Evolutionary conservation across 2,888 invertebrate species (phyloP).

Genomic region (Acleris cristana): DNA sequence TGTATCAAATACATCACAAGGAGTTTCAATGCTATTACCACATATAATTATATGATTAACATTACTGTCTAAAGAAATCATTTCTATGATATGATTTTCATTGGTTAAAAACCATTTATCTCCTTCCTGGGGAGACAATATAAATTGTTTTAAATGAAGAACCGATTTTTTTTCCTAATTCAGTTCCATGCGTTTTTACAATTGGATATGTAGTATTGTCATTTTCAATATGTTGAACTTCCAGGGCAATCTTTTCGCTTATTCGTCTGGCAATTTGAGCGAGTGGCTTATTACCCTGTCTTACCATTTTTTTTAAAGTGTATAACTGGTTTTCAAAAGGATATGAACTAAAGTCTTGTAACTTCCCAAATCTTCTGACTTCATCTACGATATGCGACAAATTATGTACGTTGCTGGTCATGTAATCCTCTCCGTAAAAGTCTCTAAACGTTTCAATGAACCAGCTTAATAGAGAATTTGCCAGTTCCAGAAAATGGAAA

Average conservation of each 20-base stretch:
- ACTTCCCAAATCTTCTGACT: not conserved
- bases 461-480: not conserved
- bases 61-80: not conserved
- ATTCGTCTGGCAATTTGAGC: conserved; percentile 16
- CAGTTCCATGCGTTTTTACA: not conserved
- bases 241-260: not conserved
- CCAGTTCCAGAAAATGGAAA: conserved; percentile 19
- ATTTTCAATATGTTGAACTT: not conserved
- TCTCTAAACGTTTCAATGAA: conserved; percentile 9
- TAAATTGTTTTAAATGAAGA: not conserved
- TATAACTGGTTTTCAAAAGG: conserved; percentile 13
- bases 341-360: conserved; percentile 8
- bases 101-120: conserved; percentile 4
- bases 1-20: conserved; percentile 1
- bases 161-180: not conserved
- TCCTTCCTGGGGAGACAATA: not conserved
- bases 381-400: conserved; percentile 3
- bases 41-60: not conserved
- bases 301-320: conserved; percentile 9
- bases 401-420: conserved; percentile 17
- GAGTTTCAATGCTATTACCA: conserved; percentile 3
- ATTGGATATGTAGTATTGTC: not conserved
- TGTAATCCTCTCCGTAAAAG: conserved; percentile 3
- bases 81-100: conserved; percentile 1
- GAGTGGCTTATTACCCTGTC: conserved; percentile 10